phyloP scores from a whole-genome alignment of 2,113 vertebrate genomes.

The Mus pahari region DNA sequence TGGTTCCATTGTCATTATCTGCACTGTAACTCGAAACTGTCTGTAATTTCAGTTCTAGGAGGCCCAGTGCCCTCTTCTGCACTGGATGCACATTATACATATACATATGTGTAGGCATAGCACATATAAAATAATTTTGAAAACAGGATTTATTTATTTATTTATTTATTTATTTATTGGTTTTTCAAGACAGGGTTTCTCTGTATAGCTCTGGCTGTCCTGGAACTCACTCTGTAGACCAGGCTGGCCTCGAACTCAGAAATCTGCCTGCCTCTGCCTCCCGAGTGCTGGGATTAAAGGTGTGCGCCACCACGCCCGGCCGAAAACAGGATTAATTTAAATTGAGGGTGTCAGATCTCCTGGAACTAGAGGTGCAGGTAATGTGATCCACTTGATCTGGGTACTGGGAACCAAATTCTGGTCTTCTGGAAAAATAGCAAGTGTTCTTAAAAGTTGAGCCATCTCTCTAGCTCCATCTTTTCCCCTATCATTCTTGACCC shows the following conservation, averaged over 20 bases:
- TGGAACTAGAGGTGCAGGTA: not conserved
- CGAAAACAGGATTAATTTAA: no score
- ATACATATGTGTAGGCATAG: not conserved
- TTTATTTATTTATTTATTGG: no score
- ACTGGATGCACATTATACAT: not conserved
- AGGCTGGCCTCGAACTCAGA: no score
- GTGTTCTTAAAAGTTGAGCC: not conserved
- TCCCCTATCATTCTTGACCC: not conserved
- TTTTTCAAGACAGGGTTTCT: no score
- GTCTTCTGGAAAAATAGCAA: not conserved
- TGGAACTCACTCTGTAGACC: no score
- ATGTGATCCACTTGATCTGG: not conserved
- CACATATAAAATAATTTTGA: not conserved
- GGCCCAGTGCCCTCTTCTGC: not conserved
- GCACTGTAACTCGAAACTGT: not conserved
- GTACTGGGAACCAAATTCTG: not conserved
- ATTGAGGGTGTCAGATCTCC: not conserved
- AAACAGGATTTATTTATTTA: no score
- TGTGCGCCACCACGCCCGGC: no score
- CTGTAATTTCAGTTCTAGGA: not conserved
- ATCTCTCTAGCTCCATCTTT: not conserved
- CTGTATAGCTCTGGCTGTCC: no score
- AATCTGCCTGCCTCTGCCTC: no score
- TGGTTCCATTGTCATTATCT: not conserved
- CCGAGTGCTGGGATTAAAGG: no score